These are phyloP conservation scores for Macrobrachium nipponense DNA, from an alignment of 1,140 invertebrate species.

Conservation along the genomic window DNA sequence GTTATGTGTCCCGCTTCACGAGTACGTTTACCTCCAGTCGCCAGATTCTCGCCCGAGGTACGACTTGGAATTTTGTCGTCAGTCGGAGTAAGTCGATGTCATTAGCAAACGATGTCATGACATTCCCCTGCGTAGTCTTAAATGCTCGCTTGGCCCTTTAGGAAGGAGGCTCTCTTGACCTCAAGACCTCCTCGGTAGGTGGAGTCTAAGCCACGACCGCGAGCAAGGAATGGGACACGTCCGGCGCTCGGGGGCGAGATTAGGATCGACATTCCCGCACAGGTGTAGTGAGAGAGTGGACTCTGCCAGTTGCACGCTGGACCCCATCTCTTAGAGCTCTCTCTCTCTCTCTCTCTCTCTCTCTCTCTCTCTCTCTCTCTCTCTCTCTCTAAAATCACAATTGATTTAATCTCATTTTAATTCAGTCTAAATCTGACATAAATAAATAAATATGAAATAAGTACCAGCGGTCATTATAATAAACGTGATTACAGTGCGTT, in stretches of 20 bases:
- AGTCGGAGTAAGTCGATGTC: no score
- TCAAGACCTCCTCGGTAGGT: not conserved
- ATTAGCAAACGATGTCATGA: no score
- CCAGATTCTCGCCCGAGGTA: not conserved
- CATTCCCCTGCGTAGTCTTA: no score
- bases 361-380: not conserved
- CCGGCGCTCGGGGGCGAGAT: slow-evolving; percentile 50
- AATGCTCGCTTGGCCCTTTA: no score
- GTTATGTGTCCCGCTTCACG: slow-evolving; percentile 23
- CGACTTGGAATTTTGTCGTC: no score
- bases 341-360: slow-evolving; percentile 2
- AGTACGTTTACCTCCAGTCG: slow-evolving; percentile 3
- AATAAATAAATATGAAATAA: not conserved
- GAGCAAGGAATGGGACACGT: slow-evolving; percentile 44
- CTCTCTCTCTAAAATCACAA: not conserved
- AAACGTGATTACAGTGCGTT: no score
- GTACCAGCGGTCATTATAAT: no score
- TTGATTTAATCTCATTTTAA: not conserved
- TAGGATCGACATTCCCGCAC: slow-evolving; percentile 59
- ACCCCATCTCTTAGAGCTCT: slow-evolving; percentile 18
- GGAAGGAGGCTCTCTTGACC: no score
- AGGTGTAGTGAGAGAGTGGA: slow-evolving; percentile 58
- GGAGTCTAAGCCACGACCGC: slow-evolving; percentile 39
- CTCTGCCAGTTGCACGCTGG: slow-evolving; percentile 49
- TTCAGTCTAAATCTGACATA: not conserved